Percentiles rank a stretch among this genome's conserved stretches.
Conservation (phyloP, 2,888 invertebrate species). For the Coleophora flavipennella region DNA sequence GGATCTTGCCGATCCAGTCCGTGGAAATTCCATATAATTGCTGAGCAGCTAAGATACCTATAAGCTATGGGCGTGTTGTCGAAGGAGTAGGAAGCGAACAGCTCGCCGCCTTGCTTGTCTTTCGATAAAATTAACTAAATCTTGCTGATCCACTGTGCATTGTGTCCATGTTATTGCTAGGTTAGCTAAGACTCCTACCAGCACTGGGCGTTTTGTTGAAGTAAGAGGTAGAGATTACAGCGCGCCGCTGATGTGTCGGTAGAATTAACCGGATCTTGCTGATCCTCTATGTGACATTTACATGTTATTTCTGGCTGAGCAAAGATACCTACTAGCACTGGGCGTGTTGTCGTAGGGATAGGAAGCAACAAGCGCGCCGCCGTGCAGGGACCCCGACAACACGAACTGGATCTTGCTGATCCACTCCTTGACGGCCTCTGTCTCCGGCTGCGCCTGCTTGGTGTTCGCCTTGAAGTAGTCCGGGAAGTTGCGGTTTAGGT, state of each 20-base stretch:
- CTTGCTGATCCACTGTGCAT: neutral
- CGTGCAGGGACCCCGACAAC: constrained; percentile 94
- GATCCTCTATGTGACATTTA: constrained; percentile 94
- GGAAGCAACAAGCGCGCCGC: constrained; percentile 95
- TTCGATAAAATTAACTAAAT: neutral
- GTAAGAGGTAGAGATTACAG: constrained; percentile 97
- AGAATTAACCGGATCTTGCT: constrained; percentile 93
- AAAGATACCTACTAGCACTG: constrained; percentile 82
- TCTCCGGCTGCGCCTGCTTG: constrained; percentile 93
- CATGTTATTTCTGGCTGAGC: neutral
- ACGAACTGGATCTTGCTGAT: constrained; percentile 94
- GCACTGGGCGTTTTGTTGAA: constrained; percentile 96
- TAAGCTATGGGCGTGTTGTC: neutral
- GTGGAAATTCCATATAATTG: constrained; percentile 68
- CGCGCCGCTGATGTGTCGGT: constrained; percentile 94
- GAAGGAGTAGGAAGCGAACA: too few species aligned
- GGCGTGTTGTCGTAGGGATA: constrained; percentile 98
- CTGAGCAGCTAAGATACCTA: constrained; percentile 5
- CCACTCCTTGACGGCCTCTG: constrained; percentile 95
- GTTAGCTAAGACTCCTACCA: constrained; percentile 73
- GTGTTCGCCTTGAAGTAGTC: constrained; percentile 94
- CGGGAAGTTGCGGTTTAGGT: constrained; percentile 96
- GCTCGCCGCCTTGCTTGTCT: too few species aligned
- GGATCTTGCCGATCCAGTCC: constrained; percentile 93
- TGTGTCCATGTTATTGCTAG: neutral